Base-by-base conservation (phyloP, 1,140 invertebrate species). In the Nephila pilipes region DNA sequence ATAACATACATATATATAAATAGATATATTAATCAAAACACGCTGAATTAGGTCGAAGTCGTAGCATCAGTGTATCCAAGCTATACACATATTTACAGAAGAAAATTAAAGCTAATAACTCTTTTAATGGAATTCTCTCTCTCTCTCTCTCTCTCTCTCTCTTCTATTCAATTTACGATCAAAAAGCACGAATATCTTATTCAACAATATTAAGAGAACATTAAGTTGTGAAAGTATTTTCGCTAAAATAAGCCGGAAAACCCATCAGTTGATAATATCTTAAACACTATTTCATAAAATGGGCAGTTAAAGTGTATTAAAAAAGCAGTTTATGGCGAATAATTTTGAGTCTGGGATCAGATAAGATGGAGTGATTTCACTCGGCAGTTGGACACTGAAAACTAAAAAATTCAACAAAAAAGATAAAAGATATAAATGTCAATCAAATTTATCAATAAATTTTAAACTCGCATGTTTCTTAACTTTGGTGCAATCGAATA, bases 101-200 rank as follows among this genome's bases (percentile, higher is more conserved):
- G 69, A 75, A 75, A 75, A 75, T 75, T 75, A 75, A 75, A 75
- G 69, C 69, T 75, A 75, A 75, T 75, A 75, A 75, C 25, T 75
- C 29, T 18, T 29, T 75, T 75, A 36, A 75, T 75, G 69, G 18
- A 12, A 36, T 18, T 29, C 18, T 75, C 18, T 75, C 36, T 32
- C 18, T 75, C 29, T 75, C 29, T 75, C 32, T 29, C 18, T 75
- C 18, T 75, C 36, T 32, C 18, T 75, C 29, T 75, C 29, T 75
- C 3, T 58, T 75, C 14, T 75, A 32, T 75, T 32, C 69, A 75
- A 75, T 75, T 75, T 75, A 75, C 69, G 25, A 75, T 16, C 32
- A 32, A 75, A 75, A 75, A 32, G 32, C 69, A 75, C 69, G 69
- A 12, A 75, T 36, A 32, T 32, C 29, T 75, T 75, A 75, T 32